Conservation (phyloP, 1,140 invertebrate genomes). For the Micrasema minimum region DNA sequence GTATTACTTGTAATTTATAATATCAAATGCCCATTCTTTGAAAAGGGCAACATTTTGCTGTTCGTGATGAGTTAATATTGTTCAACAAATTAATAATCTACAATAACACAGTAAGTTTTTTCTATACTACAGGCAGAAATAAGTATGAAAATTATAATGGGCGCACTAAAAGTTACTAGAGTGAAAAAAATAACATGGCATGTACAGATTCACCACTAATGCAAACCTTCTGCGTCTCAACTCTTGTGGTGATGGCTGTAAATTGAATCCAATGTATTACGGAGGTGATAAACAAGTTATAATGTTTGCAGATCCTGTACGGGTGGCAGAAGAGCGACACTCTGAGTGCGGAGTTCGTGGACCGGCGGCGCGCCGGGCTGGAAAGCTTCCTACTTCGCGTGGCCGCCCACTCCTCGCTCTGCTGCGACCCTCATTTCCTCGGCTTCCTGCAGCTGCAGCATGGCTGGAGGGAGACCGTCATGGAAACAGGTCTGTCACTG, state of each 20-base stretch:
- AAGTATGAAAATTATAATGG: too few relatives aligned
- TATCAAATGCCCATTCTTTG: too few relatives aligned
- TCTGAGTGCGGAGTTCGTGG: conserved; percentile 88
- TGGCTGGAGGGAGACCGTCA: conserved; percentile 81
- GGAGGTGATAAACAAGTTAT: not conserved
- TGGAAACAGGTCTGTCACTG: conserved; percentile 75
- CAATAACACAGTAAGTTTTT: not conserved
- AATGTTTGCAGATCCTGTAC: conserved; percentile 67
- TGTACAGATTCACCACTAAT: too few relatives aligned
- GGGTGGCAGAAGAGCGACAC: conserved; percentile 87
- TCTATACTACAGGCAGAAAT: too few relatives aligned
- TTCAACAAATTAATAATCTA: not conserved
- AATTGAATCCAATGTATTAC: too few relatives aligned
- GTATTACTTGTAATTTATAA: too few relatives aligned
- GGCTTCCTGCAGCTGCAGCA: conserved; percentile 80
- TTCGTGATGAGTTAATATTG: not conserved
- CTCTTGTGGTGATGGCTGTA: too few relatives aligned
- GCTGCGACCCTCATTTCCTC: conserved; percentile 80
- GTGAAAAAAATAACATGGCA: too few relatives aligned
- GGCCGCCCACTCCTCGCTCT: conserved; percentile 79
- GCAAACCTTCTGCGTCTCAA: too few relatives aligned
- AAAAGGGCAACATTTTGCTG: too few relatives aligned
- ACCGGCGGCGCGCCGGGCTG: conserved; percentile 79
- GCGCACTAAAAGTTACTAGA: too few relatives aligned
- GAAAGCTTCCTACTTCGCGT: conserved; percentile 84